These are phyloP conservation scores for Cydia strobilella DNA, from an alignment of 1,140 invertebrate genomes.

Conservation along the genomic window DNA sequence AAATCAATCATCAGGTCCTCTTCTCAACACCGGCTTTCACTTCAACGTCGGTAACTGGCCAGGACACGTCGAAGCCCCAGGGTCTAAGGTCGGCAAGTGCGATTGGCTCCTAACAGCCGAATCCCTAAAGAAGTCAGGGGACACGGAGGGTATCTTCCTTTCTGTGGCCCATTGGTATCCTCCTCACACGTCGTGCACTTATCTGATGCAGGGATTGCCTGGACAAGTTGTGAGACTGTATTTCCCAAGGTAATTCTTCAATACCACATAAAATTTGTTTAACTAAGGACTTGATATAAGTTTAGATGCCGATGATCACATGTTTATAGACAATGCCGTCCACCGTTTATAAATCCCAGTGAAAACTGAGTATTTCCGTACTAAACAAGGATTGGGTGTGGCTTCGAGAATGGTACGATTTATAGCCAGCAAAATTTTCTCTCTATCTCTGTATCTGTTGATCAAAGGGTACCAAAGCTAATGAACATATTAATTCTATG, in stretches of 20 bases:
- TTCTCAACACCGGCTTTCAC: constrained; percentile 94
- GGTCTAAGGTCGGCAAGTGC: constrained; percentile 90
- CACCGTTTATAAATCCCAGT: too few relatives aligned
- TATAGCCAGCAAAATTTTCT: too few relatives aligned
- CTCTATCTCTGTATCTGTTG: too few relatives aligned
- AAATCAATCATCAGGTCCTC: constrained; percentile 81
- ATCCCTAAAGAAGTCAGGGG: constrained; percentile 86
- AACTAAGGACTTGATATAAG: too few relatives aligned
- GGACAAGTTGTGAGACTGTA: constrained; percentile 93
- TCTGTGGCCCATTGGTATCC: constrained; percentile 96
- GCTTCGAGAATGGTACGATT: too few relatives aligned
- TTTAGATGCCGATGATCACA: too few relatives aligned
- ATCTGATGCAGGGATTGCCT: constrained; percentile 90
- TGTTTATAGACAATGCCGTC: too few relatives aligned
- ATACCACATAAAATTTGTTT: not conserved
- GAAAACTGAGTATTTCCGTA: too few relatives aligned
- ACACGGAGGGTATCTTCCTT: constrained; percentile 92
- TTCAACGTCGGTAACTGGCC: constrained; percentile 97
- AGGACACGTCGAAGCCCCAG: constrained; percentile 92
- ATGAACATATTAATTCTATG: too few relatives aligned
- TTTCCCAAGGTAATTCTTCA: constrained; percentile 86
- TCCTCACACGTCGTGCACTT: constrained; percentile 93
- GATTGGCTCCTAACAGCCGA: constrained; percentile 93
- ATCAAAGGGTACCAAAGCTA: too few relatives aligned
- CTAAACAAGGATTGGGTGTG: too few relatives aligned